Evolutionary conservation across 2,797 vertebrate genomes (phyloP), one percentile per base, ranked within the genome.

Genomic region (Anguilla anguilla): DNA sequence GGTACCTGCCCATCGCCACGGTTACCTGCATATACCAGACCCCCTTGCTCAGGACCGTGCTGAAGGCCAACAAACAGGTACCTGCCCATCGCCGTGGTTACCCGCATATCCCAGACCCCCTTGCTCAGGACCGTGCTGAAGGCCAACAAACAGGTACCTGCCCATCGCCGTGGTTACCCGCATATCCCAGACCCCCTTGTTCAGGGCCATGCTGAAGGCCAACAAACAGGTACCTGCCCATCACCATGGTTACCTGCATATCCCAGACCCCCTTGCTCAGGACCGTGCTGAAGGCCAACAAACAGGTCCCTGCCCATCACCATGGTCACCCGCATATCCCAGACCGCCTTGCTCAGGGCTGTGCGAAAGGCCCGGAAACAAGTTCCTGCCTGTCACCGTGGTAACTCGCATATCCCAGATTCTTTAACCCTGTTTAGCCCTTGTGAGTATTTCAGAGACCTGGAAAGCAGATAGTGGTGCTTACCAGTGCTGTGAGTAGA

Each of bases 21-120:
- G 10, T 43, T 61, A 17, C 84, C 81, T 2, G 22, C 59, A 61
- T 61, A 25, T 61, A 59, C 17, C 97, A 97, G 94, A 97, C 97
- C 6, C 97, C 97, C 39, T 97, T 97, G 0, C 96, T 98, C 83
- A 95, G 97, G 92, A 97, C 97, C 51, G 96, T 98, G 88, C 96
- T 98, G 31, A 98, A 97, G 92, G 97, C 97, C 85, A 98, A 97
- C 93, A 97, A 97, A 85, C 97, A 98, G 96, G 97, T 97, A 92
- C 17, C 64, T 6, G 17, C 19, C 61, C 25, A 86, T 67, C 49
- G 57, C 74, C 13, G 22, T 43, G n/a, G 10, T 43, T 61, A 17
- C 84, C 81, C 2, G 22, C 59, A 61, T 61, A 61, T 61, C 59
- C 17, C 97, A 97, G 94, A 97, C 97, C 6, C 97, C 97, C 39